Conservation (phyloP, 2,113 vertebrate species). For the Corythoichthys haematopterus region DNA sequence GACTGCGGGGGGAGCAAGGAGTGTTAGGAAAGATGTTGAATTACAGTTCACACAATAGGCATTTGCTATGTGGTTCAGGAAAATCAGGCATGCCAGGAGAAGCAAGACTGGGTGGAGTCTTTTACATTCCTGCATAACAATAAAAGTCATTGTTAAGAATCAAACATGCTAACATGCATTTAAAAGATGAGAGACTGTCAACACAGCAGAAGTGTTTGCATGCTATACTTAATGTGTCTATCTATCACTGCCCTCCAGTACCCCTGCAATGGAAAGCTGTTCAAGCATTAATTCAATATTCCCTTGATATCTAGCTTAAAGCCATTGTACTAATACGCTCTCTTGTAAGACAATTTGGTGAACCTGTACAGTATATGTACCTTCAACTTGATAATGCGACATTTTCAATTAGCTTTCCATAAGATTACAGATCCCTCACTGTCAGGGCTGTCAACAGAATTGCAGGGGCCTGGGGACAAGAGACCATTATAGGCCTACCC, state of each 20-base stretch:
- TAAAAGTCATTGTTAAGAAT: not conserved
- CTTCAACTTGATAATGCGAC: too few relatives aligned
- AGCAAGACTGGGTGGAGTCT: constrained; percentile 1
- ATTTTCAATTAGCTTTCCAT: too few relatives aligned
- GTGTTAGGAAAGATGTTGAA: constrained; percentile 28
- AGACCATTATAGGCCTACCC: too few relatives aligned
- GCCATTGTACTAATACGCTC: too few relatives aligned
- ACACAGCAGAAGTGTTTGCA: not conserved
- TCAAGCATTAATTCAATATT: too few relatives aligned
- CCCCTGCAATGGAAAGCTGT: too few relatives aligned
- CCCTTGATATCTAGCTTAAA: too few relatives aligned
- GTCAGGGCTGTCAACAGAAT: too few relatives aligned
- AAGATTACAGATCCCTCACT: too few relatives aligned
- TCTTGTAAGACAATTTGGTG: not conserved
- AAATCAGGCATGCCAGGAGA: constrained; percentile 14
- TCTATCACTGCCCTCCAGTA: too few relatives aligned
- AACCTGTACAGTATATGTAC: not conserved
- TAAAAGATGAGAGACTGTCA: not conserved
- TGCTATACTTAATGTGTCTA: too few relatives aligned
- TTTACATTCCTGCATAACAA: constrained; percentile 18
- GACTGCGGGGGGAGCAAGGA: constrained; percentile 7
- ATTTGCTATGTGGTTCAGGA: constrained; percentile 25
- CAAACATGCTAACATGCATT: not conserved
- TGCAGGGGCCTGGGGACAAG: too few relatives aligned
- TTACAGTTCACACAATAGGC: constrained; percentile 27